Evolutionary conservation across 2,888 invertebrate genomes (phyloP), one percentile per base, ranked within the genome.

Genomic region (Tortrix viridana): DNA sequence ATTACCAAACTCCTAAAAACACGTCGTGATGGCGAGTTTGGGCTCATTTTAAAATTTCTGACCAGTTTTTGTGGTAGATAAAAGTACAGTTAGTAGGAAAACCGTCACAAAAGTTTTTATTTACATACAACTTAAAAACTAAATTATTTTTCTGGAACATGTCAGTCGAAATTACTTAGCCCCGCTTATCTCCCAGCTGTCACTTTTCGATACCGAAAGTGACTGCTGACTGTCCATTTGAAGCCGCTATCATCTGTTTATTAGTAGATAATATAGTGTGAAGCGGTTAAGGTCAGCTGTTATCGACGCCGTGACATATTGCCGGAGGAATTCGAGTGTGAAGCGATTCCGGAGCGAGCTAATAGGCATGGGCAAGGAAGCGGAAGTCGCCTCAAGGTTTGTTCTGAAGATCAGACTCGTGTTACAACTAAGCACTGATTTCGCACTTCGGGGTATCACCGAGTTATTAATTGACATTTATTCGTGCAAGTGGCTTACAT

Each of bases 261-360:
- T 44, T 55, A 19, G 43, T 55, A 32, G 54, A 43, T 48, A 14
- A 18, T 32, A 61, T 62, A 63, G 65, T 69, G 73, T 69, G 69
- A 65, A 72, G 71, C 73, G 85, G 85, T 85, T 82, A 85, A 87
- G 86, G 88, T 82, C 84, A 81, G 65, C 20, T 65, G 62, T 79
- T 88, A 87, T 86, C 86, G 61, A 38, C 52, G 59, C 46, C 49
- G 46, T 41, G 59, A 56, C 58, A 46, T 53, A 54, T 50, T 41
- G 63, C 20, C 47, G 38, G 38, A 44, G 58, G 61, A 56, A 52
- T 53, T 38, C 52, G 46, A 57, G 44, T 60, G 64, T 56, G 46
- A 48, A 61, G 43, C 43, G 50, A 49, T 38, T 48, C 57, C 57
- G 57, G 57, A 22, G 47, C 16, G 48, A 38, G 19, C 19, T 19